Conservation (phyloP, 1,140 invertebrate species). For the Bombyx mandarina region DNA sequence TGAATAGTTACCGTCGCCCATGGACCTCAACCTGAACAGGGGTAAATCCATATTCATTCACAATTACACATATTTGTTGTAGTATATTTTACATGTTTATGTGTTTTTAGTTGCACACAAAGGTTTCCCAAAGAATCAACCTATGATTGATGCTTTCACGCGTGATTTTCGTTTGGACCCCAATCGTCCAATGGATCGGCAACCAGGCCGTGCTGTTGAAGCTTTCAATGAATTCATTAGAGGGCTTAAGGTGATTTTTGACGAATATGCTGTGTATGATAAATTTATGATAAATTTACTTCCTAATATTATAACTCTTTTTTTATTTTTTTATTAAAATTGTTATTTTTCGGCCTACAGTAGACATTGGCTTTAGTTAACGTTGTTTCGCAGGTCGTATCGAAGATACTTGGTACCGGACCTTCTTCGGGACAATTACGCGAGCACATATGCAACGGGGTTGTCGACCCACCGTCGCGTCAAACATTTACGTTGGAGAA, state of each 20-base stretch:
- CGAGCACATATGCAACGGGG: conserved; percentile 40
- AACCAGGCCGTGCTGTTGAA: conserved; percentile 19
- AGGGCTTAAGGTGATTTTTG: conserved; percentile 31
- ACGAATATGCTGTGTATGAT: too few species aligned
- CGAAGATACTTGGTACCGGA: conserved; percentile 18
- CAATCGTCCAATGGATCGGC: conserved; percentile 20
- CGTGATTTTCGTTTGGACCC: conserved; percentile 36
- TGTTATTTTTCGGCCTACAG: too few species aligned
- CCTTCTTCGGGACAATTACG: conserved; percentile 18
- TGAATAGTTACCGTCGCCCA: too few species aligned
- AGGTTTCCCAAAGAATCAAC: conserved; percentile 73
- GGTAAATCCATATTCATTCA: too few species aligned
- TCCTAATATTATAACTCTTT: too few species aligned
- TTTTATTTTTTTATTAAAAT: too few species aligned
- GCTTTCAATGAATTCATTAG: conserved; percentile 32
- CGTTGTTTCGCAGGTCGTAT: conserved; percentile 26
- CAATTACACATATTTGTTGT: background rate
- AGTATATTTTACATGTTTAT: background rate
- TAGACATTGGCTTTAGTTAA: too few species aligned
- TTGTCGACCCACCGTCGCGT: conserved; percentile 24
- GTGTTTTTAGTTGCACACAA: conserved; percentile 75
- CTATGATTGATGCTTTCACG: conserved; percentile 51
- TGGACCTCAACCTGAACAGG: too few species aligned
- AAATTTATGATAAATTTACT: too few species aligned
- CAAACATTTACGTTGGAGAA: conserved; percentile 19